Conservation (phyloP, 64 coral and sea anemone genomes). For the Cladopsammia gracilis region DNA sequence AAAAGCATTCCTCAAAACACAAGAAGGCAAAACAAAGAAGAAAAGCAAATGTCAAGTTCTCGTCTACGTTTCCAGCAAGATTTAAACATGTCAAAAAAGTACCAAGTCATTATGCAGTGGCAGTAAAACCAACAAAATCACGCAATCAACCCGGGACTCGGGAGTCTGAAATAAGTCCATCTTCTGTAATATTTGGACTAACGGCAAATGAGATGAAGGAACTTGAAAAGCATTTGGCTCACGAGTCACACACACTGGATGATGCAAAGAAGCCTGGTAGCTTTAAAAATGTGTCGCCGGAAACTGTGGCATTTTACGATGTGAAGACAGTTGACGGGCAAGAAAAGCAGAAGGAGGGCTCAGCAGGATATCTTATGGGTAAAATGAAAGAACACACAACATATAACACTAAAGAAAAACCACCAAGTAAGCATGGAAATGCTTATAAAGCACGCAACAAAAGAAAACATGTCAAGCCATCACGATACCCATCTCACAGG, state of each 20-base stretch:
- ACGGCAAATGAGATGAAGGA: constrained; percentile 40
- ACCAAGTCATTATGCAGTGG: background rate
- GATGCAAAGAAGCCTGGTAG: background rate
- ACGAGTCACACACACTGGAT: background rate
- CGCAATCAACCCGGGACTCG: constrained; percentile 21
- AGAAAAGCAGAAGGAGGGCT: background rate
- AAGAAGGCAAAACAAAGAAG: background rate
- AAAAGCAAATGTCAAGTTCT: too few species aligned
- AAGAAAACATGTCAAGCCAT: background rate
- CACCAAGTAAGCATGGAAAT: background rate
- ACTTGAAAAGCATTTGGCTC: constrained; percentile 36
- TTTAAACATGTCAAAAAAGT: background rate
- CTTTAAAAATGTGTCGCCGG: background rate
- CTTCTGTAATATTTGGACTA: constrained; percentile 52
- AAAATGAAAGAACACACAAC: background rate
- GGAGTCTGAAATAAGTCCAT: constrained; percentile 41
- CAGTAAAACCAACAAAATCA: background rate
- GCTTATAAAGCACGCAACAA: background rate
- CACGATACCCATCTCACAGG: background rate
- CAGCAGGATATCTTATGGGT: background rate
- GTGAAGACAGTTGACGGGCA: background rate
- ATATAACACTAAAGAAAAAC: background rate
- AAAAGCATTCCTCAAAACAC: background rate
- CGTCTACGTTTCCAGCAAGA: background rate
- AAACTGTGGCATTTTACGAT: background rate